phyloP scores from a whole-genome alignment of 2,888 invertebrate genomes.

The Nomada fabriciana region DNA sequence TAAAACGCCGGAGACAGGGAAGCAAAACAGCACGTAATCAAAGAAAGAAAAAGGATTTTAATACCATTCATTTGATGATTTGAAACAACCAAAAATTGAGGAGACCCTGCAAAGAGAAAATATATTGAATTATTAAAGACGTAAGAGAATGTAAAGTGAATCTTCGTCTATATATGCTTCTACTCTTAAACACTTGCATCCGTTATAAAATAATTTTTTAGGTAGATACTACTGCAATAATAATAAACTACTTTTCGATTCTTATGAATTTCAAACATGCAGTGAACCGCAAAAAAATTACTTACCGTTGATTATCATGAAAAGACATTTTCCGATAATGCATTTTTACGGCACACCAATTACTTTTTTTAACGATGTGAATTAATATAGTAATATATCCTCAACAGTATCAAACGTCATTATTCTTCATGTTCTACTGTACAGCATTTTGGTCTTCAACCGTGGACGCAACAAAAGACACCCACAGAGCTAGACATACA shows the following conservation, averaged over 20 bases:
- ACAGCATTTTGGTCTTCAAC: background rate
- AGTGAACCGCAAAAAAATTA: too few relatives aligned
- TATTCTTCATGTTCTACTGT: background rate
- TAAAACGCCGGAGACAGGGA: background rate
- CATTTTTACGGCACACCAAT: too few relatives aligned
- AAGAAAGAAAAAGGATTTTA: background rate
- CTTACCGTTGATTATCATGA: too few relatives aligned
- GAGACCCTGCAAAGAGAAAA: background rate
- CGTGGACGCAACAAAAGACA: background rate
- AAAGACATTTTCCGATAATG: too few relatives aligned
- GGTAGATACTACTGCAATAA: too few relatives aligned
- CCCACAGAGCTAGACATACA: background rate
- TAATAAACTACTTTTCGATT: too few relatives aligned
- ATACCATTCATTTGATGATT: background rate
- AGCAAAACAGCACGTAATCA: conserved; percentile 28
- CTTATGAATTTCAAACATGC: too few relatives aligned
- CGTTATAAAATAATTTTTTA: too few relatives aligned
- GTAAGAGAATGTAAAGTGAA: too few relatives aligned
- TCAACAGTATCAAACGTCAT: background rate
- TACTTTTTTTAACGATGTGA: too few relatives aligned
- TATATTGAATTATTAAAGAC: background rate
- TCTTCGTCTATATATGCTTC: too few relatives aligned
- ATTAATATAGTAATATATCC: background rate
- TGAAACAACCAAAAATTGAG: conserved; percentile 18
- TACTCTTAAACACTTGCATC: too few relatives aligned